A percentile compares a stretch with the other conserved stretches of the same genome.
Evolutionary conservation across 2,888 invertebrate genomes (phyloP).

Genomic region (Epistrophe eligans): DNA sequence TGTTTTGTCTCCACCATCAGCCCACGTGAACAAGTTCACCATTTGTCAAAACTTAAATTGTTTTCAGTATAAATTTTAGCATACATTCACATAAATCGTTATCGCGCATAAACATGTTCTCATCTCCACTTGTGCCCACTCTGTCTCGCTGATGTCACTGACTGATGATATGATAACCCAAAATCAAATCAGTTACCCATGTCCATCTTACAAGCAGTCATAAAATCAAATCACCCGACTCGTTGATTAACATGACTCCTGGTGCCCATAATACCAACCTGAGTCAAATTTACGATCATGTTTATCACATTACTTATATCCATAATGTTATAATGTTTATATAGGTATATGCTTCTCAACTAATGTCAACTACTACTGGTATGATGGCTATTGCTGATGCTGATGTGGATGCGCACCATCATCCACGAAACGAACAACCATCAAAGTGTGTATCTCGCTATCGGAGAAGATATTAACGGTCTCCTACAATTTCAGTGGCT

Average conservation of each 20-base stretch:
- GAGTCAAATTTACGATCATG: constrained; percentile 67
- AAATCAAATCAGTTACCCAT: constrained; percentile 23
- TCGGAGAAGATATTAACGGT: constrained; percentile 49
- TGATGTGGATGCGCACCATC: neutral
- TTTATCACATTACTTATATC: constrained; percentile 64
- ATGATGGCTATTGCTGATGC: neutral
- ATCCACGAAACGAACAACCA: neutral
- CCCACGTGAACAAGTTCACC: neutral
- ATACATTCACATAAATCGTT: neutral
- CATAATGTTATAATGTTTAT: constrained; percentile 22
- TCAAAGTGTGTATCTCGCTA: constrained; percentile 24
- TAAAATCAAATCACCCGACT: constrained; percentile 71
- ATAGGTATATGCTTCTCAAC: constrained; percentile 15
- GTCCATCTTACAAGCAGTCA: constrained; percentile 50
- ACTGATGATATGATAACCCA: too few species aligned
- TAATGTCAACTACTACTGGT: constrained; percentile 61
- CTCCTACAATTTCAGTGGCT: constrained; percentile 26
- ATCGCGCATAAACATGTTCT: neutral
- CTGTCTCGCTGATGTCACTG: neutral
- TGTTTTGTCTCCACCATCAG: neutral
- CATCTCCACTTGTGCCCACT: neutral
- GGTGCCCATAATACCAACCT: constrained; percentile 63
- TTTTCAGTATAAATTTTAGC: neutral
- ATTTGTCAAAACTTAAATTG: neutral
- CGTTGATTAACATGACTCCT: constrained; percentile 71